Conservation (phyloP, 2,888 invertebrate species). For the Leptinotarsa haldemani region DNA sequence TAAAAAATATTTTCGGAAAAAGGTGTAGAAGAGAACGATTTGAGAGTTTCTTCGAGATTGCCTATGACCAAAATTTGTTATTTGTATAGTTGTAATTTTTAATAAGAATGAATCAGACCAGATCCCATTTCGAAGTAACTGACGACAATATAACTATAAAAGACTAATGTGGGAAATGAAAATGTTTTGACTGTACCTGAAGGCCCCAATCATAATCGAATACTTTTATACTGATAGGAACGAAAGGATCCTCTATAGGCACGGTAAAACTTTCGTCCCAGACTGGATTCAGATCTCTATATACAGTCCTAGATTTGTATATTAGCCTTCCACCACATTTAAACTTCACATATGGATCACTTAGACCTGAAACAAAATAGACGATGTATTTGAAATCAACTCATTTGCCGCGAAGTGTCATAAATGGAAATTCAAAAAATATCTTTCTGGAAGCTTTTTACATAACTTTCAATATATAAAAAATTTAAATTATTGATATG, state of each 20-base stretch:
- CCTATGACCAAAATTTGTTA: too few species aligned
- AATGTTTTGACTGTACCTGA: slow-evolving; percentile 57
- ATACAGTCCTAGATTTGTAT: slow-evolving; percentile 94
- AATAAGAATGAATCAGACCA: too few species aligned
- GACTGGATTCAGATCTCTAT: slow-evolving; percentile 94
- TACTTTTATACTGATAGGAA: slow-evolving; percentile 88
- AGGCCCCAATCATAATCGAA: slow-evolving; percentile 98
- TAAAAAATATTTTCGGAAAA: too few species aligned
- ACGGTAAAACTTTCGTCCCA: slow-evolving; percentile 98
- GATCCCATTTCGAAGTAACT: too few species aligned
- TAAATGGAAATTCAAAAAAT: too few species aligned
- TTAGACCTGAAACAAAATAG: slow-evolving; percentile 78
- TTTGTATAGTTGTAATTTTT: too few species aligned
- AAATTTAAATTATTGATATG: too few species aligned
- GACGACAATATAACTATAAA: too few species aligned
- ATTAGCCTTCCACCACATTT: slow-evolving; percentile 87
- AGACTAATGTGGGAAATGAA: neutral
- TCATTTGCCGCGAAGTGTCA: neutral
- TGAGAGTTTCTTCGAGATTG: too few species aligned
- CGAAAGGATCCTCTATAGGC: slow-evolving; percentile 91
- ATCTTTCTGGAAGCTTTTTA: too few species aligned
- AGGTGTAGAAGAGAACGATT: too few species aligned
- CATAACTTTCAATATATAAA: too few species aligned
- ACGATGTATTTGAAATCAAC: neutral
- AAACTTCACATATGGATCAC: slow-evolving; percentile 98